These are phyloP conservation scores for Gymnobelideus leadbeateri DNA, from an alignment of 2,113 vertebrate genomes.

Conservation along the genomic window DNA sequence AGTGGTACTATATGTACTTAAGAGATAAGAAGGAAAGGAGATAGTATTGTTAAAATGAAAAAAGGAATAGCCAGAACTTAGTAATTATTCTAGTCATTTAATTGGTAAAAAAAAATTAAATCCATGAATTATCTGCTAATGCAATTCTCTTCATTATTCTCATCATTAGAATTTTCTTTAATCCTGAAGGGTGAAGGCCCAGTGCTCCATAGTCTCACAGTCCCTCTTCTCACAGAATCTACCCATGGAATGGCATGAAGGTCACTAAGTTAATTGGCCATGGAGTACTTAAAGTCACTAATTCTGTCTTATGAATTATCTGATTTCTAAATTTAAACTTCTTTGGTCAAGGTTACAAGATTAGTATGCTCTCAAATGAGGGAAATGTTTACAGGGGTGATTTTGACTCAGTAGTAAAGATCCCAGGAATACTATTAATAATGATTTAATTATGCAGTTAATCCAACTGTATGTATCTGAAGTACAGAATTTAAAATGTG, in stretches of 20 bases:
- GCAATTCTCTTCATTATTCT: slow-evolving; percentile 76
- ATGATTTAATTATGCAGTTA: slow-evolving; percentile 24
- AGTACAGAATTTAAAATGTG: neutral
- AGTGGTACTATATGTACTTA: slow-evolving; percentile 42
- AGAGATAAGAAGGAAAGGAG: slow-evolving; percentile 62
- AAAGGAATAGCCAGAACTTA: slow-evolving; percentile 65
- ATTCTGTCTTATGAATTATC: slow-evolving; percentile 77
- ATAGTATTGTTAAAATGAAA: slow-evolving; percentile 64
- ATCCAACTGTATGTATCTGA: neutral
- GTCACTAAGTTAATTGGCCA: slow-evolving; percentile 77
- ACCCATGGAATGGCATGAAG: slow-evolving; percentile 60
- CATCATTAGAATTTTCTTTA: slow-evolving; percentile 71
- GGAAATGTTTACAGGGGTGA: slow-evolving; percentile 52
- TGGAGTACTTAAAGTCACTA: slow-evolving; percentile 70
- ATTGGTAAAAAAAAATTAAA: slow-evolving; percentile 69
- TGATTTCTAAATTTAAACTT: slow-evolving; percentile 74
- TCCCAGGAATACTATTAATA: neutral
- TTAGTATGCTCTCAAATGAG: slow-evolving; percentile 58
- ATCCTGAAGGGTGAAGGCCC: slow-evolving; percentile 63
- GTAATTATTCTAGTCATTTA: slow-evolving; percentile 82
- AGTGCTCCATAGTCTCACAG: slow-evolving; percentile 27
- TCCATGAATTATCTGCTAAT: slow-evolving; percentile 73
- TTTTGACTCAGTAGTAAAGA: slow-evolving; percentile 30
- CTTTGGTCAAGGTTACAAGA: slow-evolving; percentile 71
- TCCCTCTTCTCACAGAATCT: slow-evolving; percentile 68